Base-by-base conservation (phyloP, 2,888 invertebrate species). In the Erynnis tages region DNA sequence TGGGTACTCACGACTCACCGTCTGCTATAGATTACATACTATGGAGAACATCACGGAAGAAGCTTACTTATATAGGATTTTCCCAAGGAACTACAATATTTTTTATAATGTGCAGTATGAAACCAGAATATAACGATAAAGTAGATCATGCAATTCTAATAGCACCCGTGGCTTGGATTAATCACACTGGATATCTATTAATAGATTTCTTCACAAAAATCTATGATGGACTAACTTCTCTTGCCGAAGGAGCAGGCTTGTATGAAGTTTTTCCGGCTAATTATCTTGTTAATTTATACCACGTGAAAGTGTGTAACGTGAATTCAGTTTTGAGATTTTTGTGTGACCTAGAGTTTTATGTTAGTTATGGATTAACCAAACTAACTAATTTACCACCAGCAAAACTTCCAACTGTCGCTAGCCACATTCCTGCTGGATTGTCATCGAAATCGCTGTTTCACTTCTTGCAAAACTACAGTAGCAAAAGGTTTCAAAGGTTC, bases 1-100 rank as follows among this genome's bases (percentile, higher is more conserved):
- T 86, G 74, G 87, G 84, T 30, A 63, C 72, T n/a, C 60, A 71
- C 52, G 87, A 87, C 62, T 56, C 87, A 54, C 80, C 86, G 8
- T 78, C 82, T 1, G 72, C 74, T 25, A 73, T 87, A 47, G 83
- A 87, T 64, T 75, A 80, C 53, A 75, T 87, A 56, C 62, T 82
- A 2, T 57, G 61, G 4, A 60, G 54, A 21, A 84, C 79, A 23
- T 62, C 61, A 8, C 61, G 61, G 23, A 41, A 59, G 25, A 73
- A 76, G 62, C 55, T 87, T 27, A 75, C 75, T n/a, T 87, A 85
- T 55, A 63, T 87, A 34, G 87, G 84, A 54, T 87, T 79, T 66
- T 87, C 87, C 16, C 85, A 86, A 70, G 86, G 87, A 49, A 81
- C 82, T 0, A 84, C 84, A 1, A 68, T 76, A 37, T 85, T 87